A percentile compares a stretch with the other conserved stretches of the same genome.
Evolutionary conservation across 1,140 invertebrate species (phyloP).

Genomic region (Macrobrachium nipponense): DNA sequence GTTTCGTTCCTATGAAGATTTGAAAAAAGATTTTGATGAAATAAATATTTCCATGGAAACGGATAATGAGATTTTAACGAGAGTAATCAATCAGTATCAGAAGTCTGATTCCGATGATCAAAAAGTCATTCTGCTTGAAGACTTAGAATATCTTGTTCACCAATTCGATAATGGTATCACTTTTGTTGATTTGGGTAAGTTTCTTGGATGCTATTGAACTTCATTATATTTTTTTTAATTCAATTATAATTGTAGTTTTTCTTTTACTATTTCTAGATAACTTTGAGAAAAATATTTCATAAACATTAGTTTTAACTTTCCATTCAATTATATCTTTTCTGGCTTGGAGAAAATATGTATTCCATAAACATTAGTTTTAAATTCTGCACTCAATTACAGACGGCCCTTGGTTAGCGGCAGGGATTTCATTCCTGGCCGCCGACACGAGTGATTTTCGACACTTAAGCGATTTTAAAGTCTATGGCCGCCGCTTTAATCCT

Average conservation of each 20-base stretch:
- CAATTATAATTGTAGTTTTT: background rate
- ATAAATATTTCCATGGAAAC: slow-evolving; percentile 43
- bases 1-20: slow-evolving; percentile 37
- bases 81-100: slow-evolving; percentile 30
- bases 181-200: slow-evolving; percentile 54
- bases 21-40: slow-evolving; percentile 42
- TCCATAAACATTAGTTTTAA: no score
- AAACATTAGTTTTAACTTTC: no score
- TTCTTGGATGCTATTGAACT: background rate
- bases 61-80: slow-evolving; percentile 35
- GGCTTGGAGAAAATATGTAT: no score
- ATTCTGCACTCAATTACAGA: no score
- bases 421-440: no score
- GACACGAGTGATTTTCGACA: no score
- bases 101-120: slow-evolving; percentile 13
- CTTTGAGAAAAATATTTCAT: no score
- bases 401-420: no score
- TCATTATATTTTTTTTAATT: background rate
- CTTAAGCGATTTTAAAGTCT: no score
- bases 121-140: slow-evolving; percentile 25
- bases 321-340: no score
- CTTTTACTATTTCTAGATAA: no score
- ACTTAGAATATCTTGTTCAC: slow-evolving; percentile 52
- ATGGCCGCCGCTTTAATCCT: no score
- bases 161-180: slow-evolving; percentile 53